phyloP scores from a whole-genome alignment of 1,140 invertebrate species.

The Diorhabda carinulata region DNA sequence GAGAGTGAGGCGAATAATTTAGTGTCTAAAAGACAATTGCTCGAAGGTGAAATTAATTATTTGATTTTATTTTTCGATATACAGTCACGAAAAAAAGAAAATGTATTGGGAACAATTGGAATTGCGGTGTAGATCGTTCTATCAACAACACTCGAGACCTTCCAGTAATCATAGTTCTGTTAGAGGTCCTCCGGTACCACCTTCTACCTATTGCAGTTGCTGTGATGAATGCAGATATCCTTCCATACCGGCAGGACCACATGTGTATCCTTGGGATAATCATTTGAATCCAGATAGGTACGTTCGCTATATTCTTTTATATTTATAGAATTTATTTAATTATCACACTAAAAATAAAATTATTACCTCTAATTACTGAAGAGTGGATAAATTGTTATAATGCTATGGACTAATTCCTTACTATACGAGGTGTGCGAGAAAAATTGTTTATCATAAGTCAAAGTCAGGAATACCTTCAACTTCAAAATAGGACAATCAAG shows the following conservation, averaged over 20 bases:
- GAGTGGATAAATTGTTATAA: too few relatives aligned
- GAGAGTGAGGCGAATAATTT: too few relatives aligned
- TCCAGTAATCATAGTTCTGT: conserved; percentile 48
- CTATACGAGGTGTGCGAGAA: too few relatives aligned
- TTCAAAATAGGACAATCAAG: too few relatives aligned
- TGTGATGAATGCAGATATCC: conserved; percentile 67
- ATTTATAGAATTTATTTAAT: too few relatives aligned
- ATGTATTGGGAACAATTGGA: conserved; percentile 92
- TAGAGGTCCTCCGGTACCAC: conserved; percentile 42
- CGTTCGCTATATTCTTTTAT: not conserved
- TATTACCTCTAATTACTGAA: too few relatives aligned
- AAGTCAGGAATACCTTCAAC: too few relatives aligned
- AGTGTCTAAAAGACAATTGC: too few relatives aligned
- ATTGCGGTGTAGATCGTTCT: conserved; percentile 72
- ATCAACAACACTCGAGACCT: conserved; percentile 54
- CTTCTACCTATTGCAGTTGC: conserved; percentile 59
- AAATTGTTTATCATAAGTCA: too few relatives aligned
- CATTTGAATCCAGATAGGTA: conserved; percentile 47
- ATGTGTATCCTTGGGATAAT: conserved; percentile 50
- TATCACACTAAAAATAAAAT: too few relatives aligned
- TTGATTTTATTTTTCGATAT: conserved; percentile 31
- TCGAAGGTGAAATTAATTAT: too few relatives aligned
- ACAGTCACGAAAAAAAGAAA: conserved; percentile 84
- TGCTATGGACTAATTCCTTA: too few relatives aligned
- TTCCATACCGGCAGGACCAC: conserved; percentile 52